Evolutionary conservation across 2,113 vertebrate species (phyloP).

Genomic region (Tetrao urogallus): DNA sequence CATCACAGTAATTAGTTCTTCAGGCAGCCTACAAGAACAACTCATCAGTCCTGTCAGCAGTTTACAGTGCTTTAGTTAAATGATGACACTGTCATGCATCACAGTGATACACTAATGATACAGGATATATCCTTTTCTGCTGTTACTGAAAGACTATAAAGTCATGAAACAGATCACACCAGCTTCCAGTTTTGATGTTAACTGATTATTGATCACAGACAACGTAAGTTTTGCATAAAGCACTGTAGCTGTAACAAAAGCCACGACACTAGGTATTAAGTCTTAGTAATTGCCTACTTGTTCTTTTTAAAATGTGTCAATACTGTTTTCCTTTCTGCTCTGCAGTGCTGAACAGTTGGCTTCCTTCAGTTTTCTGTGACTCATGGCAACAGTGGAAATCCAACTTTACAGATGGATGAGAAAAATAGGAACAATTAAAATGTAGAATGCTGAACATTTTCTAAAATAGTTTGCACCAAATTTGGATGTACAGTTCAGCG

Average conservation of each 20-base stretch:
- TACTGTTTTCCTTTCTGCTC: background rate
- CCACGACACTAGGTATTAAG: background rate
- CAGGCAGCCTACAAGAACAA: background rate
- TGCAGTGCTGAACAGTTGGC: constrained; percentile 21
- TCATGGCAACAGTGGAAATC: constrained; percentile 45
- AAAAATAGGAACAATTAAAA: constrained; percentile 58
- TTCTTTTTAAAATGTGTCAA: background rate
- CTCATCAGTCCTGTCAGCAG: background rate
- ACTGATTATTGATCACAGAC: background rate
- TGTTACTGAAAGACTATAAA: background rate
- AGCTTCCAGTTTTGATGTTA: background rate
- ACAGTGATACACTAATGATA: background rate
- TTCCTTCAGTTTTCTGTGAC: constrained; percentile 44
- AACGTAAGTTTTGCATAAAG: background rate
- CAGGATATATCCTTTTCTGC: background rate
- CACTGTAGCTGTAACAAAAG: background rate
- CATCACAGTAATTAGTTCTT: background rate
- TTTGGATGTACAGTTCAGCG: constrained; percentile 30
- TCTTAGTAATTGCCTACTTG: background rate
- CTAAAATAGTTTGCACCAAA: constrained; percentile 42
- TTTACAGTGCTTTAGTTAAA: background rate
- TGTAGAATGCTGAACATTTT: constrained; percentile 39
- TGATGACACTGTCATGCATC: background rate
- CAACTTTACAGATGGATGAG: constrained; percentile 45
- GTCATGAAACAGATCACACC: background rate